Conservation (phyloP, 2,888 invertebrate genomes). For the Nineta flava region DNA sequence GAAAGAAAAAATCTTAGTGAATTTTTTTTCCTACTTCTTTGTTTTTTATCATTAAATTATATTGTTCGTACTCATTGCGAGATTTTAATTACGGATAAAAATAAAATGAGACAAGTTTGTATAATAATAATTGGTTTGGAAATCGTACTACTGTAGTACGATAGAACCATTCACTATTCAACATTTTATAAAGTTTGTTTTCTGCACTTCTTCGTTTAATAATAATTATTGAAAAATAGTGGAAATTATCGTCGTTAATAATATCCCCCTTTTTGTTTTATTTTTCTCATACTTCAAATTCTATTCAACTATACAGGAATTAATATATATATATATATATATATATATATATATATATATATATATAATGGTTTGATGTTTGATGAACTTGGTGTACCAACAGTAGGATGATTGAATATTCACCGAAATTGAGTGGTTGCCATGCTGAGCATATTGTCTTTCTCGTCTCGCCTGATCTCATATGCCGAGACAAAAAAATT, state of each 20-base stretch:
- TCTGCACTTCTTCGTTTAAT: neutral
- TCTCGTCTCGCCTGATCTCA: no score
- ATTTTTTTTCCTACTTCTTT: neutral
- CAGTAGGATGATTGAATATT: no score
- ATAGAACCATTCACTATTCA: no score
- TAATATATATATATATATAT: no score
- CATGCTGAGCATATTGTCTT: no score
- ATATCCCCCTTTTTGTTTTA: neutral
- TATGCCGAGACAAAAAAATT: no score
- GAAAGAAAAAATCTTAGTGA: neutral
- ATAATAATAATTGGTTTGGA: neutral
- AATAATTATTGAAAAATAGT: neutral
- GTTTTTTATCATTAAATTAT: conserved; percentile 2
- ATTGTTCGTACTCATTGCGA: neutral
- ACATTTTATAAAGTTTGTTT: neutral
- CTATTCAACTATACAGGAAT: neutral
- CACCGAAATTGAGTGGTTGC: no score
- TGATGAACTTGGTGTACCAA: no score
- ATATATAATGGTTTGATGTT: no score
- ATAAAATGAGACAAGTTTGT: neutral
- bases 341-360: no score
- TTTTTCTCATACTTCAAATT: neutral
- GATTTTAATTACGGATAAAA: conserved; percentile 3
- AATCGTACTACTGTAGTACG: neutral
- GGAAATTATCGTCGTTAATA: neutral